These are phyloP conservation scores for Pediacus dermestoides DNA, from an alignment of 2,888 invertebrate genomes.

Conservation along the genomic window DNA sequence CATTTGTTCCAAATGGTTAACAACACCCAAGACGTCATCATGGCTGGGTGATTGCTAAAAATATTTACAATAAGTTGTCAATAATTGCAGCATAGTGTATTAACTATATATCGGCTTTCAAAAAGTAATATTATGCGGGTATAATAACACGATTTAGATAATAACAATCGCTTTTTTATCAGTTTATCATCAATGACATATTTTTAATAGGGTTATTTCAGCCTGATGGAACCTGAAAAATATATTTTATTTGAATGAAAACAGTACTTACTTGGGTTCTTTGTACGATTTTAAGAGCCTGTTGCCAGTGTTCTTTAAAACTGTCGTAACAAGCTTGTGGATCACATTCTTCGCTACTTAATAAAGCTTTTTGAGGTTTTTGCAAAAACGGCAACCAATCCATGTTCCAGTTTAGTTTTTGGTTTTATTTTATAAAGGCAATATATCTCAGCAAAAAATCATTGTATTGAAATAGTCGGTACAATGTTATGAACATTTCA, in stretches of 20 bases:
- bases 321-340: slow-evolving; percentile 89
- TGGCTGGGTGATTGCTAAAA: slow-evolving; percentile 60
- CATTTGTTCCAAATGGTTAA: slow-evolving; percentile 90
- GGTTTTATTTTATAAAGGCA: too few relatives aligned
- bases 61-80: slow-evolving; percentile 3
- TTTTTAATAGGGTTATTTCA: too few relatives aligned
- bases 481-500: too few relatives aligned
- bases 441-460: too few relatives aligned
- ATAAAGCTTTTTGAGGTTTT: slow-evolving; percentile 36
- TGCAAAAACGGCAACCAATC: slow-evolving; percentile 43
- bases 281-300: slow-evolving; percentile 79
- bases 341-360: slow-evolving; percentile 53
- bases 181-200: too few relatives aligned
- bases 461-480: too few relatives aligned
- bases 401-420: too few relatives aligned
- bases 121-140: too few relatives aligned
- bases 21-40: slow-evolving; percentile 87
- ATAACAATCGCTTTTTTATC: neutral
- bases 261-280: slow-evolving; percentile 62
- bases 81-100: slow-evolving; percentile 11
- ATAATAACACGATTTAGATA: too few relatives aligned
- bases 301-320: slow-evolving; percentile 93
- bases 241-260: too few relatives aligned
- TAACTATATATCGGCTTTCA: too few relatives aligned
- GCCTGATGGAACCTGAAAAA: too few relatives aligned